These are phyloP conservation scores for Astyanax mexicanus DNA, from an alignment of 2,797 vertebrate genomes.

Conservation along the genomic window DNA sequence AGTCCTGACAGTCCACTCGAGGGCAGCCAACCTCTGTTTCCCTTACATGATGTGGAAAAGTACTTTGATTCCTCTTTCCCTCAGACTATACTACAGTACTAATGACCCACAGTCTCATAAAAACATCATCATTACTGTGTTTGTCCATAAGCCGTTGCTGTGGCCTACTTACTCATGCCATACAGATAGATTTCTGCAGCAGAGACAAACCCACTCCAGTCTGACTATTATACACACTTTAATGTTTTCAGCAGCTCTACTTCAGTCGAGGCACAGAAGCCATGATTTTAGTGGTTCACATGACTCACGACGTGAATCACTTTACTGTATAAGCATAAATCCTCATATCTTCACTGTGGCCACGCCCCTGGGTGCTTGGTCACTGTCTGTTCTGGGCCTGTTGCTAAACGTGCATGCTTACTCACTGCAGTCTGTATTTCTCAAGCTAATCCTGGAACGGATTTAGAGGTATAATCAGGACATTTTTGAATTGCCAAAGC, in stretches of 20 bases:
- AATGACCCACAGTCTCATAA: not conserved
- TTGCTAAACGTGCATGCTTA: not conserved
- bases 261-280: not conserved
- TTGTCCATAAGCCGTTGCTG: not conserved
- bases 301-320: not conserved
- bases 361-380: conserved; percentile 12
- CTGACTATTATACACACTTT: not conserved
- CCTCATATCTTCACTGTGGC: conserved; percentile 1
- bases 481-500: not conserved
- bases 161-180: not conserved
- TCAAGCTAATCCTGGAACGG: not conserved
- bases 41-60: not conserved
- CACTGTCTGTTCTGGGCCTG: not conserved
- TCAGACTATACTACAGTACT: too few relatives aligned
- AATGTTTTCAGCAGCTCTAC: not conserved
- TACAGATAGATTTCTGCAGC: not conserved
- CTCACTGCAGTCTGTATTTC: not conserved
- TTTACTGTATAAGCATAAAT: conserved; percentile 10
- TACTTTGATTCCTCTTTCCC: not conserved
- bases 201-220: not conserved
- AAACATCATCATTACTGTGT: not conserved
- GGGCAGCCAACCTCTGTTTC: not conserved
- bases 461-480: not conserved
- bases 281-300: not conserved
- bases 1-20: not conserved